Percentiles rank a stretch among this genome's conserved stretches.
Conservation (phyloP, 2,113 vertebrate genomes). For the Oryctolagus cuniculus region mOryCun1.1 NC_091442.1:109898001-109898500, state of each 20-base stretch:
- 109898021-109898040: background rate
- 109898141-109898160: background rate
- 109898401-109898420: background rate
- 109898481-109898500: background rate
- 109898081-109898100: too few relatives aligned
- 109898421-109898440: background rate
- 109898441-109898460: rapidly evolving
- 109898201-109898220: background rate
- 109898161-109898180: too few relatives aligned
- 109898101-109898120: background rate
- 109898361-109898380: background rate
- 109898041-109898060: background rate
- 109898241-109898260: constrained; percentile 1
- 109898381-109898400: background rate
- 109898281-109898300: background rate
- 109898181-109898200: background rate
- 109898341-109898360: background rate
- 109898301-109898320: background rate
- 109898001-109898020: rapidly evolving
- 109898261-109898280: background rate
- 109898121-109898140: background rate
- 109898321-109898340: rapidly evolving
- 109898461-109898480: background rate
- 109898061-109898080: background rate
- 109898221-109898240: background rate